Base-by-base conservation (phyloP, 2,888 invertebrate genomes). In the Griposia aprilina region DNA sequence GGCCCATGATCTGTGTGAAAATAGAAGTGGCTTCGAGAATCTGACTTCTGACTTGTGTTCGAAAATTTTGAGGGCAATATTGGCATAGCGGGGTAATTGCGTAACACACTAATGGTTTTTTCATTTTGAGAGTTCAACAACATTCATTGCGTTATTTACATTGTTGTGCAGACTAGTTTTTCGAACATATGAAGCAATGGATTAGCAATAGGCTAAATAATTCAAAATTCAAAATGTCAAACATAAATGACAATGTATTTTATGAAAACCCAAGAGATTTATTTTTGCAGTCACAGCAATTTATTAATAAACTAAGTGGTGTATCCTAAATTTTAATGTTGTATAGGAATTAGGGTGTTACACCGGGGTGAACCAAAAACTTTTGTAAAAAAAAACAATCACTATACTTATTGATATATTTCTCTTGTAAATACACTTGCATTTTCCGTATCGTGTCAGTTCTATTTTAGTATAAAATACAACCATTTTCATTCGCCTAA, bases 1-100 rank as follows among this genome's bases (percentile, higher is more conserved):
- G 69, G 62, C 57, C 30, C n/a, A 2, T 10, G 76, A 84, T 68
- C 36, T 59, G 26, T 20, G 59, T 1, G 8, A 0, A 1, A 62
- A 55, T 87, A 68, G 83, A 87, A 81, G 72, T 50, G 76, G 60
- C 76, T 59, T 50, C 13, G 36, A 15, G 23, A 63, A 23, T 17
- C 26, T 48, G 8, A 74, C 13, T 41, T 20, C 4, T 20, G 20
- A 26, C 26, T 26, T 8, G 59, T 59, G 15, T 59, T 59, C 26
- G 1, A 15, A 59, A 15, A 59, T 15, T 59, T 15, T 26, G 1
- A 17, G 26, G 26, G 3, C 8, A 8, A 17, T 30, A 17, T 30
- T 26, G 26, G 26, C 15, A 36, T 36, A 36, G 30, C 30, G 30
- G 30, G 30, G 30, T 36, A 36, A 36, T 36, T 36, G 30, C 30